Evolutionary conservation across 2,113 vertebrate genomes (phyloP).

Genomic region (Prionailurus viverrinus): DNA sequence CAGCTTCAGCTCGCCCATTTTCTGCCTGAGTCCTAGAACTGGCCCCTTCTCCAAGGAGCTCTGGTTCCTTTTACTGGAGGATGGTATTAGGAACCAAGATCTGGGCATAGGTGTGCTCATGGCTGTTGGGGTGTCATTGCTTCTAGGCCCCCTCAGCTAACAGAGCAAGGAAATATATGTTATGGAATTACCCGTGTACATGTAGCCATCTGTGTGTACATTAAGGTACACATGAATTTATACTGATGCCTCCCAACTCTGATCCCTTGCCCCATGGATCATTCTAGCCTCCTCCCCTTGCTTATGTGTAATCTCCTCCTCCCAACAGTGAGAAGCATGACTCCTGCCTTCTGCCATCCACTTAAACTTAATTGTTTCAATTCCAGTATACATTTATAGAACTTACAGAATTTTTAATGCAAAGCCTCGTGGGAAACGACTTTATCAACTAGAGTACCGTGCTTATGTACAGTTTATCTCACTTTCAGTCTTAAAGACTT

Average conservation of each 20-base stretch:
- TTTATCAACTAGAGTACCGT: background rate
- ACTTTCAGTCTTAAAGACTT: background rate
- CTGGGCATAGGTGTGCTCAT: background rate
- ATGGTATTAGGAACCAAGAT: background rate
- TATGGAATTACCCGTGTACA: background rate
- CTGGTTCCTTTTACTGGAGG: background rate
- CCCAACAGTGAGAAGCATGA: background rate
- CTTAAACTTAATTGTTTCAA: background rate
- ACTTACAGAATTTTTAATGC: background rate
- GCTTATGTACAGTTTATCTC: background rate
- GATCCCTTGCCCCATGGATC: background rate
- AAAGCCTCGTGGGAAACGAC: background rate
- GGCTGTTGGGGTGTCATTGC: background rate
- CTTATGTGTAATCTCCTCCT: background rate
- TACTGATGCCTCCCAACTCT: background rate
- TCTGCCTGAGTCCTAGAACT: background rate
- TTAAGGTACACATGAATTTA: background rate
- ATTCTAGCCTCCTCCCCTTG: background rate
- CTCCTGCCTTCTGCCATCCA: background rate
- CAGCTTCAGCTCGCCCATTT: background rate
- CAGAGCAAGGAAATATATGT: background rate
- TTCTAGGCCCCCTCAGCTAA: background rate
- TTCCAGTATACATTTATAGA: background rate
- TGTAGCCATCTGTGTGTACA: background rate
- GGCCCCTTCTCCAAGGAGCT: background rate